Evolutionary conservation across 2,113 vertebrate genomes (phyloP), one percentile per base, ranked within the genome.

Genomic region (Mesitornis unicolor): DNA sequence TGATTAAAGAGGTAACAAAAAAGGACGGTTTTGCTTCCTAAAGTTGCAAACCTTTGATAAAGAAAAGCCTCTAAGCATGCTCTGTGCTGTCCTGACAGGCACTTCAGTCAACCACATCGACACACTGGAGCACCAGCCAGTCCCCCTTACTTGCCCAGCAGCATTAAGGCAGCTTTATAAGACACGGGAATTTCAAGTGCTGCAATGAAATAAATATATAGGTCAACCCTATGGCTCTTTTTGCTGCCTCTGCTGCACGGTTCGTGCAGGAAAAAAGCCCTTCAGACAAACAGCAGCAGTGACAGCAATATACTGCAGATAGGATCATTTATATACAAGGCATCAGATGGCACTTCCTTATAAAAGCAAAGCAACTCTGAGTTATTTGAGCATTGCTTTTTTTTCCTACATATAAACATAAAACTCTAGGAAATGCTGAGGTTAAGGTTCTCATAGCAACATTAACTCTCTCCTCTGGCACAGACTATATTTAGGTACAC

Each of bases 401-500:
- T n/a, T 60, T 51, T 60, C 31, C 25, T 19, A 21, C 36, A 69
- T 61, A 64, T 87, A 96, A 73, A 95, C 43, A 94, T 51, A 93
- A 93, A 94, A 48, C 65, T 86, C 48, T 87, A 90, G 70, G 63
- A 96, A 95, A 95, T 90, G 75, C 87, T 89, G 75, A 96, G 96
- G 93, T 96, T 90, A 97, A 97, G 93, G 96, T 97, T 97, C 93
- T 97, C 94, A 95, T 95, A 97, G 95, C 95, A 96, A 96, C 94
- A 97, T 97, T 93, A 91, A 95, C 84, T 95, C 92, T 95, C 95
- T 94, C 93, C 69, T 87, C 90, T 95, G 87, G 60, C 84, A 90
- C 70, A 95, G 38, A 75, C 95, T 96, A 94, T 95, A 97, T 95
- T 97, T 95, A 97, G 95, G 84, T 77, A 93, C 77, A 83, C 50